Percentiles rank a stretch among this genome's conserved stretches.
Conservation (phyloP, 2,888 invertebrate genomes). For the Parnassius apollo region DNA sequence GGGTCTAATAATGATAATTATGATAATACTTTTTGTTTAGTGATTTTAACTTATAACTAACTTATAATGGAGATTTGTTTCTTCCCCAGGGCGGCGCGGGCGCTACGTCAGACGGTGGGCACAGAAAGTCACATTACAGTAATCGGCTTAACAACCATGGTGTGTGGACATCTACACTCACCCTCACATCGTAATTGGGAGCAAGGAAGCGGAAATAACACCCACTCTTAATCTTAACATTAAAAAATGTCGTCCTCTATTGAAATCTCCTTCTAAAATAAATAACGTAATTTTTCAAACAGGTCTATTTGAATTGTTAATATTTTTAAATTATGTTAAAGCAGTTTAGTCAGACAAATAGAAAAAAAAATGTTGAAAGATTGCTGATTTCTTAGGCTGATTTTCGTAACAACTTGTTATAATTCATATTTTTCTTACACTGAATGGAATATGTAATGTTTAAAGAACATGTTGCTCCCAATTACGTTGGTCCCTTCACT, state of each 20-base stretch:
- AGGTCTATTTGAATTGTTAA: too few relatives aligned
- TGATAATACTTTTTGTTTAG: too few relatives aligned
- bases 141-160: constrained; percentile 86
- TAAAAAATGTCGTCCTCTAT: too few relatives aligned
- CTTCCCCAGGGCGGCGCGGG: constrained; percentile 69
- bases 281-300: too few relatives aligned
- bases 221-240: background rate
- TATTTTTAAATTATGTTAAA: too few relatives aligned
- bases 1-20: too few relatives aligned
- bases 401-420: too few relatives aligned
- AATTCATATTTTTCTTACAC: too few relatives aligned
- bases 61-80: constrained; percentile 34
- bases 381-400: too few relatives aligned
- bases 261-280: too few relatives aligned
- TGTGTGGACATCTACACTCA: constrained; percentile 70
- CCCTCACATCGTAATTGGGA: constrained; percentile 30
- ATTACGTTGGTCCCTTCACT: constrained; percentile 7
- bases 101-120: constrained; percentile 82
- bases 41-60: background rate
- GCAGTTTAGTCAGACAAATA: too few relatives aligned
- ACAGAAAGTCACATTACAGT: constrained; percentile 88
- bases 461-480: constrained; percentile 9
- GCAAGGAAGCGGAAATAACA: constrained; percentile 21
- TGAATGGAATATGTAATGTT: background rate
- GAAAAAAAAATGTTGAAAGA: too few relatives aligned